These are phyloP conservation scores for Oncorhynchus clarkii DNA, from an alignment of 2,113 vertebrate species.

Conservation along the genomic window DNA sequence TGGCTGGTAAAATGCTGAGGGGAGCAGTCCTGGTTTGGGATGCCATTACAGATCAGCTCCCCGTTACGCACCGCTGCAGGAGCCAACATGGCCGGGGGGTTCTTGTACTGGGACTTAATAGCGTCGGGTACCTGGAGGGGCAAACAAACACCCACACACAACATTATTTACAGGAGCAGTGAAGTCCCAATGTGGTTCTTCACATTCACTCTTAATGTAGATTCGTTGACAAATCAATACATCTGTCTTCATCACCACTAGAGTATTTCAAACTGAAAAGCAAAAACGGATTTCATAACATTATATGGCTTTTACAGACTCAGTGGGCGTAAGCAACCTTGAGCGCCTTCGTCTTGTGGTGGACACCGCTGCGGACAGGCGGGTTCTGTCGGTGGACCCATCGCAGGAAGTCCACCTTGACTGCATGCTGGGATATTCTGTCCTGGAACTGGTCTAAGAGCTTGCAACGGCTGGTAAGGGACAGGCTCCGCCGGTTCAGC, in stretches of 20 bases:
- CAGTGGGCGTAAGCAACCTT: constrained; percentile 80
- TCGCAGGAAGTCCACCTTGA: constrained; percentile 95
- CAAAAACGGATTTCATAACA: too few relatives aligned
- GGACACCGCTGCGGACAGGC: constrained; percentile 81
- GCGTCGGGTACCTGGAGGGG: constrained; percentile 88
- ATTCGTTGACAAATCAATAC: too few relatives aligned
- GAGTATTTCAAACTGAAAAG: too few relatives aligned
- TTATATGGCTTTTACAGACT: neutral
- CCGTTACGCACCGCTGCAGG: constrained; percentile 89
- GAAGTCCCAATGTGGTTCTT: too few relatives aligned
- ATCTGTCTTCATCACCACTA: too few relatives aligned
- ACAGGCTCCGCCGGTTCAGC: constrained; percentile 95
- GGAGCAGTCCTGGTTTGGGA: constrained; percentile 78
- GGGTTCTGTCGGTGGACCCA: constrained; percentile 89
- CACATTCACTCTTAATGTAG: too few relatives aligned
- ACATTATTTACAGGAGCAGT: too few relatives aligned
- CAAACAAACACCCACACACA: too few relatives aligned
- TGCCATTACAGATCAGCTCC: constrained; percentile 90
- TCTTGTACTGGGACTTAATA: constrained; percentile 94
- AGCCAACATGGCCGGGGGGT: constrained; percentile 83
- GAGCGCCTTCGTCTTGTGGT: constrained; percentile 83
- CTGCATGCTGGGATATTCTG: constrained; percentile 92
- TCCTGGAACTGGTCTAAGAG: constrained; percentile 98
- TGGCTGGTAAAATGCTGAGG: constrained; percentile 88
- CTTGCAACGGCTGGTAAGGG: constrained; percentile 93